Evolutionary conservation across 2,888 invertebrate species (phyloP), one percentile per base, ranked within the genome.

Genomic region (Serripes groenlandicus): DNA sequence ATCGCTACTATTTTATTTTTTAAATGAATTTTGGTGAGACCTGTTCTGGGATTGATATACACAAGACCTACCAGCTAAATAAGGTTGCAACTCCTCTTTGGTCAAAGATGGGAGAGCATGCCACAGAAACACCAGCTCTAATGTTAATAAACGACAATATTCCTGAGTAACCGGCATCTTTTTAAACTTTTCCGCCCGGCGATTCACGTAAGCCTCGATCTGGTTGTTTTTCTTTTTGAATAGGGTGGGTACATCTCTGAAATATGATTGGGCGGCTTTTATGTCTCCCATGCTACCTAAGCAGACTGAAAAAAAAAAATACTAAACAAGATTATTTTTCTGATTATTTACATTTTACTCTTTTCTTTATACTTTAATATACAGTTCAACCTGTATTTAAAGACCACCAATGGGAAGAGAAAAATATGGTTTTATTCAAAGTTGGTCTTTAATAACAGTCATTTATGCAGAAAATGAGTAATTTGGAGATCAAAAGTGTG

Each of bases 71-170:
- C 94, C 93, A 85, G 89, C 81, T 11, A 93, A 86, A 78, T 91
- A 92, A 9, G 89, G 91, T 71, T 86, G 72, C 7, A 94, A 84
- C 75, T 92, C 92, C 1, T 90, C 89, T 18, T 79, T 74, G 3
- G 90, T 90, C 77, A 93, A 92, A 0, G 90, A 91, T 4, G 96
- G 95, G 87, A 97, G 93, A 18, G 96, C 96, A 90, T 96, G 96
- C 97, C 97, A 97, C 66, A 97, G 94, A 90, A 96, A 97, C 49
- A 97, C 94, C 92, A 97, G 95, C 93, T 97, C 97, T 90, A 96
- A 96, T 28, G 96, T 95, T 69, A 96, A 95, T 76, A 97, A 93
- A 84, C 95, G 95, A 94, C 96, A 96, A 91, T 95, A 91, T 72
- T 94, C 92, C 83, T 91, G 91, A 4, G 91, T 91, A 9, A 92